Conservation (phyloP, 1,140 invertebrate genomes). For the Wiebesia pumilae region DNA sequence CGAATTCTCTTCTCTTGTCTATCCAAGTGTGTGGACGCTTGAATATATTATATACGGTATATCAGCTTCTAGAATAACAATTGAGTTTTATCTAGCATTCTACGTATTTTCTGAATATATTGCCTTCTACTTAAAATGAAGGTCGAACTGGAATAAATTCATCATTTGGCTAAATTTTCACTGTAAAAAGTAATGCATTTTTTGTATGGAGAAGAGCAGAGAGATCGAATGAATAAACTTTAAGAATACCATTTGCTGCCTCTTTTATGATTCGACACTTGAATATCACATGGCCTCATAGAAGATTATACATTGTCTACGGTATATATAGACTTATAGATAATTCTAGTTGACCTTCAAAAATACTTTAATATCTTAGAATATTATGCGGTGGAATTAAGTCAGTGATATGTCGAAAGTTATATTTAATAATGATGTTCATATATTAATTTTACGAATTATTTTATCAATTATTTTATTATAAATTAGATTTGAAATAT, state of each 20-base stretch:
- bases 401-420: too few relatives aligned
- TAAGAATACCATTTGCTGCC: constrained; percentile 19
- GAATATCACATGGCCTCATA: background rate
- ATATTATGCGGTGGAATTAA: too few relatives aligned
- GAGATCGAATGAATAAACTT: constrained; percentile 32
- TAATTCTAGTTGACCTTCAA: too few relatives aligned
- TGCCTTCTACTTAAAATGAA: background rate
- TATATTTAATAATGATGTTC: too few relatives aligned
- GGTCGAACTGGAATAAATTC: constrained; percentile 33
- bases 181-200: constrained; percentile 6
- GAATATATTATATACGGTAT: constrained; percentile 33
- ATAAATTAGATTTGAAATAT: too few relatives aligned
- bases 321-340: background rate
- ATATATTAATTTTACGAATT: too few relatives aligned
- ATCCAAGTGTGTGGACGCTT: constrained; percentile 7
- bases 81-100: constrained; percentile 18
- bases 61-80: constrained; percentile 36
- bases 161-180: constrained; percentile 28
- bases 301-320: background rate
- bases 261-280: background rate
- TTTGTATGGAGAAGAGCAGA: background rate
- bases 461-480: too few relatives aligned
- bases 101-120: constrained; percentile 20
- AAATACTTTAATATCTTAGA: too few relatives aligned
- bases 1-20: background rate